Conservation (phyloP, 2,797 vertebrate species). For the Sebastes iracundus region DNA sequence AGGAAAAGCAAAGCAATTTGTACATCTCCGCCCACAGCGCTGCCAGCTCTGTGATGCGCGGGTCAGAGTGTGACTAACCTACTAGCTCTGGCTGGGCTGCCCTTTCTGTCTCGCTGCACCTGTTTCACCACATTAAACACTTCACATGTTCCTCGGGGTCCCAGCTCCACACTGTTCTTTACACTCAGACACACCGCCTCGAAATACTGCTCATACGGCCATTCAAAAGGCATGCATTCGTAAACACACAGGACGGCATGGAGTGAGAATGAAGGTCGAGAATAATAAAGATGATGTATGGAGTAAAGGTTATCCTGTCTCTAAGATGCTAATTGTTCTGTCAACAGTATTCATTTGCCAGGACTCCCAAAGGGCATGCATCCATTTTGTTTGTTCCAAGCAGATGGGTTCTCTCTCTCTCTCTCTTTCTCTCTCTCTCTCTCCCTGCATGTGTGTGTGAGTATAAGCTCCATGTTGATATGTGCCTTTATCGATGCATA, state of each 20-base stretch:
- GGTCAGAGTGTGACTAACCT: slow-evolving; percentile 74
- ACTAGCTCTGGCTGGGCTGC: slow-evolving; percentile 71
- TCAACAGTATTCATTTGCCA: slow-evolving; percentile 89
- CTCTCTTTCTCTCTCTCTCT: slow-evolving; percentile 65
- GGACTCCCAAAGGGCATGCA: slow-evolving; percentile 86
- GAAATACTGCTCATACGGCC: neutral
- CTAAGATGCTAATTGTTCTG: slow-evolving; percentile 93
- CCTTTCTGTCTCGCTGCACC: slow-evolving; percentile 90
- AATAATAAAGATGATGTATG: slow-evolving; percentile 88
- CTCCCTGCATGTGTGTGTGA: neutral
- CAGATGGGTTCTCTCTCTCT: slow-evolving; percentile 63
- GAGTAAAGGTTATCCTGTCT: slow-evolving; percentile 90
- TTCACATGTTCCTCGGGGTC: slow-evolving; percentile 76
- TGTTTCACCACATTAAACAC: slow-evolving; percentile 85
- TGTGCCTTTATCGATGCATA: slow-evolving; percentile 42
- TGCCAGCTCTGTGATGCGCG: slow-evolving; percentile 67
- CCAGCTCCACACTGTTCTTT: slow-evolving; percentile 70
- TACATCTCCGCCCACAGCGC: slow-evolving; percentile 61
- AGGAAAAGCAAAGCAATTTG: slow-evolving; percentile 63
- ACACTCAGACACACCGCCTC: slow-evolving; percentile 24
- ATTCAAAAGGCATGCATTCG: neutral
- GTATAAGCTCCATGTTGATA: slow-evolving; percentile 32
- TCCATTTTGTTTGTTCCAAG: slow-evolving; percentile 81
- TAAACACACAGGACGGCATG: slow-evolving; percentile 45
- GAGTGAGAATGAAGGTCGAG: slow-evolving; percentile 82